A percentile compares a stretch with the other conserved stretches of the same genome.
Conservation (phyloP, 2,113 vertebrate genomes). For the Pristiophorus japonicus region DNA sequence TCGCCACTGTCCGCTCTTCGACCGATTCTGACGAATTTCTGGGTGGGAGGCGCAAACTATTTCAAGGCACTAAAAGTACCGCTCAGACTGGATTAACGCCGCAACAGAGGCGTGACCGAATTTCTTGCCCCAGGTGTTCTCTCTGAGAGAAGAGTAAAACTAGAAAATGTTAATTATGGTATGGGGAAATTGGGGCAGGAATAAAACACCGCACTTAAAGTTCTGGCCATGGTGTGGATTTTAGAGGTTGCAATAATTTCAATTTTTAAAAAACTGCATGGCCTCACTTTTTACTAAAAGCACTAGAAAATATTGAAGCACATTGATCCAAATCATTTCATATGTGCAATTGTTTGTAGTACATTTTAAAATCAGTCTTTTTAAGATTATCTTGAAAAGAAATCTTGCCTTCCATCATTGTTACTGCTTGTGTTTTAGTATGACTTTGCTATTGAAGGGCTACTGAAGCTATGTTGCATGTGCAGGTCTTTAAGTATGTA, state of each 20-base stretch:
- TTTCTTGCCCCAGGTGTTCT: no score
- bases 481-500: no score
- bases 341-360: neutral
- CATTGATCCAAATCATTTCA: neutral
- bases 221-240: neutral
- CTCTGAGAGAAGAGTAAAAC: neutral
- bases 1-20: no score
- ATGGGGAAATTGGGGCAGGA: neutral
- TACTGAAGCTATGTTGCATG: neutral
- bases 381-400: neutral
- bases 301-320: no score
- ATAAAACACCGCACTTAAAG: neutral
- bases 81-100: no score
- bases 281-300: neutral
- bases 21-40: no score
- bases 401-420: no score
- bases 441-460: neutral
- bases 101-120: no score
- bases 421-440: neutral
- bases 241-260: neutral
- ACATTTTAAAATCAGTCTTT: neutral
- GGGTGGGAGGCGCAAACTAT: no score
- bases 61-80: no score
- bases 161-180: neutral
- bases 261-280: neutral